Conservation (phyloP, 2,113 vertebrate species). For the Poicephalus meyeri region DNA sequence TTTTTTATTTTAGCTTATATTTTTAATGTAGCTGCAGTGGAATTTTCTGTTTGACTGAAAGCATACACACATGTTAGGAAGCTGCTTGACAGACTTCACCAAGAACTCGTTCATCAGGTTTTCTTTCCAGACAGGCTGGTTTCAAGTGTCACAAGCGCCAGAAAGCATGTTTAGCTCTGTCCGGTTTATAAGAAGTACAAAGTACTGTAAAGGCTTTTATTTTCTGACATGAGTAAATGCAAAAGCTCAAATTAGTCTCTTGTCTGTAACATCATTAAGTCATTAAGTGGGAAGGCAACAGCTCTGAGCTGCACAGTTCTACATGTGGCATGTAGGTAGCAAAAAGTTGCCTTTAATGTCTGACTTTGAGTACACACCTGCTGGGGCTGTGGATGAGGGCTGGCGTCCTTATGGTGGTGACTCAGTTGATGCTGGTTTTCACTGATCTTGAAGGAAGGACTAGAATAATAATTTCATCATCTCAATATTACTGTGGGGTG, state of each 20-base stretch:
- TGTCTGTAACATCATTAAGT: background rate
- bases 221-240: background rate
- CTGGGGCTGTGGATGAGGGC: background rate
- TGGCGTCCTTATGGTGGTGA: background rate
- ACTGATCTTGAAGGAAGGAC: background rate
- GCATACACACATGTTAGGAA: background rate
- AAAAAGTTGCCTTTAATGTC: background rate
- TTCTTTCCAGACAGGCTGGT: background rate
- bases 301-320: background rate
- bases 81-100: background rate
- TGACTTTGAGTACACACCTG: background rate
- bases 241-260: background rate
- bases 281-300: background rate
- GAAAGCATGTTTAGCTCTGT: background rate
- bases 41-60: background rate
- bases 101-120: background rate
- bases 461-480: background rate
- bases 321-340: background rate
- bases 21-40: background rate
- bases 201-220: background rate
- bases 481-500: background rate
- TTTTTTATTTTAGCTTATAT: background rate
- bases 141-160: background rate
- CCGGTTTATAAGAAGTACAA: background rate
- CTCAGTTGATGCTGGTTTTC: background rate